Evolutionary conservation across 1,140 invertebrate species (phyloP).

Genomic region (Anastatus disparis): DNA sequence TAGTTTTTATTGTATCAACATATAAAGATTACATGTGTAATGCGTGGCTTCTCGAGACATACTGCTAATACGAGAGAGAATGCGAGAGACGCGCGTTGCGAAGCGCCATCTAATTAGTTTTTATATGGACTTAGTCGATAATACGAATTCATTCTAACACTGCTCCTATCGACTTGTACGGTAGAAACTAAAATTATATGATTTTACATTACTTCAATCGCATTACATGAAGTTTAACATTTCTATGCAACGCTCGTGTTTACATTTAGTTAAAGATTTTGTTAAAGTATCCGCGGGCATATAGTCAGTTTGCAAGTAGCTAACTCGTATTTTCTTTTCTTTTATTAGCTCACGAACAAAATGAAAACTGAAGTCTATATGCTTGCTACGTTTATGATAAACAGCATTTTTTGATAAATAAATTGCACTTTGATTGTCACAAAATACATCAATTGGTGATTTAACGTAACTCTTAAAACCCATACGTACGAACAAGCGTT

Average conservation of each 20-base stretch:
- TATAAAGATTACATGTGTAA: too few species aligned
- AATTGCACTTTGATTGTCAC: conserved; percentile 34
- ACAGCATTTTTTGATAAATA: conserved; percentile 28
- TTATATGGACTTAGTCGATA: too few species aligned
- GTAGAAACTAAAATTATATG: too few species aligned
- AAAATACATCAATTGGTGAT: conserved; percentile 20
- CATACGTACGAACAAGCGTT: conserved; percentile 34
- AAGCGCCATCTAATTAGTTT: too few species aligned
- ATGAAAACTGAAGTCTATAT: conserved; percentile 15
- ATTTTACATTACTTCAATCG: too few species aligned
- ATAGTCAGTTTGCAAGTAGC: background rate
- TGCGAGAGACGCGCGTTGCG: too few species aligned
- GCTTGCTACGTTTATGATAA: conserved; percentile 32
- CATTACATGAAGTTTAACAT: background rate
- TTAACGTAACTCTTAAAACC: conserved; percentile 24
- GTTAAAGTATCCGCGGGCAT: background rate
- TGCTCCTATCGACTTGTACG: too few species aligned
- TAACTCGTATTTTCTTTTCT: too few species aligned
- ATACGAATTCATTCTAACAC: too few species aligned
- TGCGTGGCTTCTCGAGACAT: too few species aligned
- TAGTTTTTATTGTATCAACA: too few species aligned
- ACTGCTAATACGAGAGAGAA: too few species aligned
- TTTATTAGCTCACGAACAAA: background rate
- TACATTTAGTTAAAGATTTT: background rate
- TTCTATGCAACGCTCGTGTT: background rate